Evolutionary conservation across 2,888 invertebrate species (phyloP), one percentile per base, ranked within the genome.

Genomic region (Tachina grossa): DNA sequence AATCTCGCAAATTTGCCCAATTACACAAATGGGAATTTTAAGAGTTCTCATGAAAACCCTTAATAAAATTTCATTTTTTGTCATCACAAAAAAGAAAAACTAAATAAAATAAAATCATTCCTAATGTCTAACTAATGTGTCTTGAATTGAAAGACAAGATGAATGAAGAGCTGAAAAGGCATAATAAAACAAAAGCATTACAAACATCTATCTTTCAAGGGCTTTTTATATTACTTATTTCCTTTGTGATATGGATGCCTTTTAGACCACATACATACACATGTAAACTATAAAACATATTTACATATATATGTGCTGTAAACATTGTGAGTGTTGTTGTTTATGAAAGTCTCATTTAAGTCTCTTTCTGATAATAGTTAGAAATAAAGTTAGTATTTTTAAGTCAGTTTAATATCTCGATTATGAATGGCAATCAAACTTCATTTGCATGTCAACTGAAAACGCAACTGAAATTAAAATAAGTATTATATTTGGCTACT

Each of bases 211-310:
- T 31, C 13, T 47, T n/a, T 65, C 13, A 53, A 53, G 49, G 39
- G 41, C 39, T 61, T 49, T 57, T 59, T 0, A 11, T 72, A 72
- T 59, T 72, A 59, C 39, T 59, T 41, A 14, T 55, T 69, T 72
- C 39, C 59, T 39, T 47, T 61, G 16, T 39, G 31, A 61, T 41
- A 59, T 1, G 16, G 9, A 47, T 59, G 39, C 41, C 55, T 69
- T 53, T 41, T 69, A 55, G 14, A 41, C 41, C 53, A 19, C 53
- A 68, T 19, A 68, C 1, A 11, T 14, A 53, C 11, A 49, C 14
- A 49, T 14, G 13, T 10, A 49, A 6, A 14, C 47, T 10, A 8
- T 31, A 14, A 16, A 10, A n/a, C 5, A 31, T 9, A 14, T n/a
- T 31, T 4, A 31, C 14, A 39, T 39, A 59, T 1, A 39, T 0